These are phyloP conservation scores for Cyaniris semiargus DNA, from an alignment of 2,888 invertebrate genomes.

Conservation along the genomic window DNA sequence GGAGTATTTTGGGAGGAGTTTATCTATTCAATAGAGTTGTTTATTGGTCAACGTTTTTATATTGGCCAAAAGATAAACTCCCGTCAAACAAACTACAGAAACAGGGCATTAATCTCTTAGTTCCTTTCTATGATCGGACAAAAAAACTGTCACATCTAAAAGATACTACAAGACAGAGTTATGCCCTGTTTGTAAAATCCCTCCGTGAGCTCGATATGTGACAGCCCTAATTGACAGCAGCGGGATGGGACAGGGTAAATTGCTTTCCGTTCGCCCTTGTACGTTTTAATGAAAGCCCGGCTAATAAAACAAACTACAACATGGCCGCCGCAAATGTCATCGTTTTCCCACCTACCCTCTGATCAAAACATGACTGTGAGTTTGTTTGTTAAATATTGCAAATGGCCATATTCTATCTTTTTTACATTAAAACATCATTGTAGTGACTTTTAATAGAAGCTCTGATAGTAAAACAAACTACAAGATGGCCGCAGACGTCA, in stretches of 20 bases:
- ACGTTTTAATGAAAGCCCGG: constrained; percentile 49
- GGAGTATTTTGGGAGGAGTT: too few species aligned
- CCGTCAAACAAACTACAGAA: too few species aligned
- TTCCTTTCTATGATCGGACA: not conserved
- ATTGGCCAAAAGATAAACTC: not conserved
- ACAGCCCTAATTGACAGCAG: constrained; percentile 31
- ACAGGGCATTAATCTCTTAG: too few species aligned
- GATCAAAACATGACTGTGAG: not conserved
- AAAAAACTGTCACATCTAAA: not conserved
- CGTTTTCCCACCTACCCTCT: constrained; percentile 24
- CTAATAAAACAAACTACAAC: constrained; percentile 40
- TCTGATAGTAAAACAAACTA: too few species aligned
- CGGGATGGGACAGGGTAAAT: constrained; percentile 55
- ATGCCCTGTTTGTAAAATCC: not conserved
- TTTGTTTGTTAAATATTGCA: too few species aligned
- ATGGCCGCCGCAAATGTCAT: constrained; percentile 22
- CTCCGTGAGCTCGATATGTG: constrained; percentile 13
- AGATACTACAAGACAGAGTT: not conserved
- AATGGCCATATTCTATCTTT: too few species aligned
- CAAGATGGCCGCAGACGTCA: too few species aligned
- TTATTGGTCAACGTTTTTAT: not conserved
- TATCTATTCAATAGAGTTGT: too few species aligned
- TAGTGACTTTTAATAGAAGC: too few species aligned
- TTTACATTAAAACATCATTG: too few species aligned
- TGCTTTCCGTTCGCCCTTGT: constrained; percentile 52